A percentile compares a stretch with the other conserved stretches of the same genome.
These are phyloP conservation scores for Morelia viridis DNA, from an alignment of 2,797 vertebrate species.

Conservation along the genomic window DNA sequence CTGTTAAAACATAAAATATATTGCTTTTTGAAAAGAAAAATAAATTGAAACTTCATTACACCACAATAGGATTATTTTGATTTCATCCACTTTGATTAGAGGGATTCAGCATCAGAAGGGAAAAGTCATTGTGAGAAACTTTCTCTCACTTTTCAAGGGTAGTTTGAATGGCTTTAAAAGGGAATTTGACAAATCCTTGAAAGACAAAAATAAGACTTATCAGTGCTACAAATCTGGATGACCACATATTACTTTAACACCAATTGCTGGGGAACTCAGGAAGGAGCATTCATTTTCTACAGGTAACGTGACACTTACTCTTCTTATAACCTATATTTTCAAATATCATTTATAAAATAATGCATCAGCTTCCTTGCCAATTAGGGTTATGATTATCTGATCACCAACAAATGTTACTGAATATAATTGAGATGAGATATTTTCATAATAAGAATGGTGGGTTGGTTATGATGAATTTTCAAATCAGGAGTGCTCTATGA, in stretches of 20 bases:
- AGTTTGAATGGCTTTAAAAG: no score
- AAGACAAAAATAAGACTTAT: no score
- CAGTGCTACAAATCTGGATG: neutral
- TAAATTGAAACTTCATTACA: neutral
- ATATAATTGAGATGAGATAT: neutral
- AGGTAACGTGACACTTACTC: neutral
- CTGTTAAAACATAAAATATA: slow-evolving; percentile 63
- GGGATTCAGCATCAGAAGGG: no score
- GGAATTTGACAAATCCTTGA: no score
- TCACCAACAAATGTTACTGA: neutral
- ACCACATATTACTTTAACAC: neutral
- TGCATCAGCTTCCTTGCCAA: neutral
- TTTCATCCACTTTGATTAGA: no score
- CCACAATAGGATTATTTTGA: neutral
- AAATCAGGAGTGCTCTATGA: neutral
- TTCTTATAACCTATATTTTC: neutral
- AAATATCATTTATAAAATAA: neutral
- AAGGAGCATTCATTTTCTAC: neutral
- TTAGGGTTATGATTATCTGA: neutral
- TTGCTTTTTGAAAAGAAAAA: neutral
- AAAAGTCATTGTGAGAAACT: no score
- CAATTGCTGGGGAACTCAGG: neutral
- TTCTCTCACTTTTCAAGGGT: no score
- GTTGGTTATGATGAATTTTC: neutral
- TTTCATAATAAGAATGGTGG: neutral